Evolutionary conservation across 2,888 invertebrate species (phyloP), one percentile per base, ranked within the genome.

Genomic region (Hirtodrosophila cameraria): DNA sequence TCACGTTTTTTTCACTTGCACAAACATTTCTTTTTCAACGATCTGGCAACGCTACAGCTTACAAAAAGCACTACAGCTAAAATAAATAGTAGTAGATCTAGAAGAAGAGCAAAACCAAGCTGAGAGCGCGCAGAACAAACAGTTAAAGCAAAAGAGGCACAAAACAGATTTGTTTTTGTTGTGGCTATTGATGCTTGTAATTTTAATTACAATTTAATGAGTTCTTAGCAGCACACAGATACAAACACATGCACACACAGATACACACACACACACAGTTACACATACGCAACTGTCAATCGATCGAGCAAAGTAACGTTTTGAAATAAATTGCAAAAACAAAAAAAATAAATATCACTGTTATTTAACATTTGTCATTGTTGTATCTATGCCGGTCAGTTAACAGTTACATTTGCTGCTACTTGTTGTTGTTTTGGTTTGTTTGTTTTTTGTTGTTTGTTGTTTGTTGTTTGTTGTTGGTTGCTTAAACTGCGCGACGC

Each of bases 151-250:
- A n/a, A 20, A 9, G 11, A 25, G 16, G 8, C 16, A 30, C 9
- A 8, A 41, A 6, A 2, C 16, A 33, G 9, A 15, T 45, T 20
- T 11, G 18, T 57, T 50, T 16, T 25, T 58, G n/a, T 43, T 55
- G 15, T 53, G 50, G 30, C 42, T 66, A 25, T 45, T 53, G 23
- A 31, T 58, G 33, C 31, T 48, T 13, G n/a, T 36, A 15, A 35
- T 57, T 63, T 69, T 65, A 63, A 71, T 75, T 65, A 25, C 57
- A 59, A 15, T 75, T 73, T 74, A 61, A 67, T 79, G 67, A 57
- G 64, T 54, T 60, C 30, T 43, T 38, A 9, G 30, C 28, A 46
- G 20, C 20, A 7, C 5, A 13, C 30, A 31, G 35, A 33, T 27
- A 39, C 23, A 30, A 13, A 39, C n/a, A 50, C 25, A 11, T 15